Base-by-base conservation (phyloP, 2,888 invertebrate genomes). In the Pegoplata infirma region DNA sequence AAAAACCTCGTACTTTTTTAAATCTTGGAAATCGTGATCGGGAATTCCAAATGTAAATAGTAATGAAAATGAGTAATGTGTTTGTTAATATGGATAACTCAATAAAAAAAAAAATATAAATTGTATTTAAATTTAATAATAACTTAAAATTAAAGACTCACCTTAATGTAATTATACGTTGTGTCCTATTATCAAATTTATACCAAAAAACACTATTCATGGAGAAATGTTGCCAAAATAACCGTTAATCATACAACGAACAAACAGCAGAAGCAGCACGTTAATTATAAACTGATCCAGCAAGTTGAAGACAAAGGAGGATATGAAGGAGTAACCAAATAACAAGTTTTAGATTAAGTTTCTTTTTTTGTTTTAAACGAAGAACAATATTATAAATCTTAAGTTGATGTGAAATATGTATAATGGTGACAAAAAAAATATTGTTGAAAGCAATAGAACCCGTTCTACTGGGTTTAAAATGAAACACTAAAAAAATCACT, bases 101-200 rank as follows among this genome's bases (percentile, higher is more conserved):
- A n/a, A n/a, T n/a, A n/a, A n/a, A n/a, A n/a, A n/a, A n/a, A n/a
- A n/a, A n/a, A n/a, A n/a, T n/a, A n/a, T n/a, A n/a, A n/a, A n/a
- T n/a, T n/a, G n/a, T n/a, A n/a, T n/a, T n/a, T n/a, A n/a, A n/a
- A n/a, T n/a, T n/a, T n/a, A n/a, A 40, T 40, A 12, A 0, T 12
- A 40, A 12, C 12, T 19, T 51, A 25, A 51, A 51, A 17, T 14
- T 7, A 51, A 23, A 21, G 21, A 55, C 79, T 72, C 58, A 79
- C 79, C 75, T 75, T 23, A 75, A 25, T 72, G 75, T 72, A 63
- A 53, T 61, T 72, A 79, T 75, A 61, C 61, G 40, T 23, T 75
- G 75, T 58, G 79, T 79, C 55, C 67, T 71, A 40, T 63, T 79
- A 36, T 79, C 75, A 47, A 79, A 79, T 67, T 75, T 75, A 71